These are phyloP conservation scores for Endomychus coccineus DNA, from an alignment of 2,888 invertebrate species.

Conservation along the genomic window DNA sequence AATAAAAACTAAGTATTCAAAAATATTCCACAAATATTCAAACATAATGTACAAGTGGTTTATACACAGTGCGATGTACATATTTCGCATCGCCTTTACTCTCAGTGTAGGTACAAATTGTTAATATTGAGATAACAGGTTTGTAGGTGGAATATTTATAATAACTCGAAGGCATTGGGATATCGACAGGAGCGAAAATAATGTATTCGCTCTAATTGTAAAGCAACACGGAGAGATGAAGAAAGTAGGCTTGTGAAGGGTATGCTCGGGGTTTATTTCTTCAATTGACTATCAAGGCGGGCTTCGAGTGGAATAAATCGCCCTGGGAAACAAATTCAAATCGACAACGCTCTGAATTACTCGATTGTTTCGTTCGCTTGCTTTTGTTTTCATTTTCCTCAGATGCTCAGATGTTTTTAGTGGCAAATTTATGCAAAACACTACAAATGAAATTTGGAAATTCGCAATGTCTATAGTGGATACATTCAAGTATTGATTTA, in stretches of 20 bases:
- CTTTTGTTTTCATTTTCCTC: constrained; percentile 8
- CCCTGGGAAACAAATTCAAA: constrained; percentile 9
- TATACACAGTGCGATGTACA: too few species aligned
- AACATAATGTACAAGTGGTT: too few species aligned
- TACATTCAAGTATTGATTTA: too few species aligned
- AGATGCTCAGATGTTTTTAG: constrained; percentile 8
- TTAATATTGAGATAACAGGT: too few species aligned
- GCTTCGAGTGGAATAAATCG: constrained; percentile 4
- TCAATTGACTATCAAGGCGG: constrained; percentile 8
- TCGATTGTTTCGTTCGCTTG: constrained; percentile 7
- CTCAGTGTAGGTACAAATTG: too few species aligned
- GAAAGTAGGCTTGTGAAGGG: neutral
- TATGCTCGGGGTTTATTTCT: constrained; percentile 4
- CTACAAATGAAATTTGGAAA: neutral
- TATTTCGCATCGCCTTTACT: too few species aligned
- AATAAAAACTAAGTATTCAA: too few species aligned
- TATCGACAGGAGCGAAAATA: constrained; percentile 16
- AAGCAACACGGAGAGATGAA: neutral
- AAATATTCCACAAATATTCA: too few species aligned
- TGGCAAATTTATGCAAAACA: constrained; percentile 8
- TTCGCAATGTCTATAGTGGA: too few species aligned
- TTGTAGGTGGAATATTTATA: constrained; percentile 13
- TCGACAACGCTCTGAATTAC: constrained; percentile 6
- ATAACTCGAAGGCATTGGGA: constrained; percentile 11
- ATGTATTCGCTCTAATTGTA: constrained; percentile 8